phyloP scores from a whole-genome alignment of 2,888 invertebrate genomes.

The Cerastis rubricosa region DNA sequence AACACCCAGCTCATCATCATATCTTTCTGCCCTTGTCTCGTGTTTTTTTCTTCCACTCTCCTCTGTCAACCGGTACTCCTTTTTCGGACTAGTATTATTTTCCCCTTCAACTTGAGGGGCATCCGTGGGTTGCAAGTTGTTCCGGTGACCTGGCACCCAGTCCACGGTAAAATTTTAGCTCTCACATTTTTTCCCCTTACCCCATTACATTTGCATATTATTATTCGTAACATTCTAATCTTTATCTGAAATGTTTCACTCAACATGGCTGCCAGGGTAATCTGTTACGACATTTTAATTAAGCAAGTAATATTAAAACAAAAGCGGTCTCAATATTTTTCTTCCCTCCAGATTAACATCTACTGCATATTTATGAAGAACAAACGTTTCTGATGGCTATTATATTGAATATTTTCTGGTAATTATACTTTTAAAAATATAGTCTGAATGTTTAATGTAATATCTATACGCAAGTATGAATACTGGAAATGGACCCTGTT shows the following conservation, averaged over 20 bases:
- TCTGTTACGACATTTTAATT: constrained; percentile 64
- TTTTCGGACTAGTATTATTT: too few relatives aligned
- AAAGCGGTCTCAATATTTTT: constrained; percentile 72
- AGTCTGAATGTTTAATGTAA: constrained; percentile 48
- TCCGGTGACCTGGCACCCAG: neutral
- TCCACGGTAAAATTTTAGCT: neutral
- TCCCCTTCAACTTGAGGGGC: too few relatives aligned
- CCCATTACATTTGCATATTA: constrained; percentile 26
- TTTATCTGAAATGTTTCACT: constrained; percentile 34
- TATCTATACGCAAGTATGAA: constrained; percentile 35
- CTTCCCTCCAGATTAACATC: constrained; percentile 75
- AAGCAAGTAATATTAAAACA: constrained; percentile 67
- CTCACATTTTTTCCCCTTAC: neutral
- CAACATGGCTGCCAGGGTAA: constrained; percentile 42
- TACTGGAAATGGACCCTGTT: constrained; percentile 14
- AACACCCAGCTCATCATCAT: neutral
- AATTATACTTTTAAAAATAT: constrained; percentile 66
- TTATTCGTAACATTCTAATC: constrained; percentile 40
- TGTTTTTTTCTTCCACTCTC: too few relatives aligned
- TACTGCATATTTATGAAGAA: constrained; percentile 78
- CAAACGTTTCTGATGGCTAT: constrained; percentile 59
- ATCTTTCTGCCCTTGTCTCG: too few relatives aligned
- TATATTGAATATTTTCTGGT: constrained; percentile 61
- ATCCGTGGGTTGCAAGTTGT: too few relatives aligned
- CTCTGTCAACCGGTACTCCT: too few relatives aligned